Percentiles rank a stretch among this genome's conserved stretches.
These are phyloP conservation scores for Gallinago paraguaiae DNA, from an alignment of 2,113 vertebrate species.

Conservation along the genomic window DNA sequence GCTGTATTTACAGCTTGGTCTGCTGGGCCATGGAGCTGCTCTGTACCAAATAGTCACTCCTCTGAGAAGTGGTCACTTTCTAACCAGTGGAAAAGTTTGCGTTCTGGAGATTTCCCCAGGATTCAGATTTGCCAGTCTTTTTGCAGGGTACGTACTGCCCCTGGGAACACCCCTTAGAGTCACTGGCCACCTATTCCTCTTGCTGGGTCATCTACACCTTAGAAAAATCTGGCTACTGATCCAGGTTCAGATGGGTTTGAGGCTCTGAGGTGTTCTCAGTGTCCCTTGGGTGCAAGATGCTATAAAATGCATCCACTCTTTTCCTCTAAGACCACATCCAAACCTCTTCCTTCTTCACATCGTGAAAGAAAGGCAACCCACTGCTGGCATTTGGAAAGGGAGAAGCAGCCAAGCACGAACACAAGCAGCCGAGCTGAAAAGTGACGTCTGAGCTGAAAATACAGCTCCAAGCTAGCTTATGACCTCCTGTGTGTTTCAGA, in stretches of 20 bases:
- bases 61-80: neutral
- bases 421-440: neutral
- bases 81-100: neutral
- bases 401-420: neutral
- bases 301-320: neutral
- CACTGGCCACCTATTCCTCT: neutral
- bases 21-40: neutral
- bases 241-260: neutral
- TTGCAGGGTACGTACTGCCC: neutral
- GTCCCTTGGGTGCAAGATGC: neutral
- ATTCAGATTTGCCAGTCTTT: neutral
- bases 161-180: neutral
- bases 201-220: neutral
- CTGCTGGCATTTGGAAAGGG: neutral
- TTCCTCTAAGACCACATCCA: neutral
- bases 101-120: neutral
- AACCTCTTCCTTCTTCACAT: neutral
- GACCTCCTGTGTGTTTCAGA: neutral
- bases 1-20: neutral
- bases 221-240: neutral
- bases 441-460: neutral
- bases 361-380: neutral
- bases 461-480: neutral
- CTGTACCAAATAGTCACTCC: accelerated
- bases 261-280: neutral